phyloP scores from a whole-genome alignment of 2,888 invertebrate species.

The Neoitamus cyanurus region DNA sequence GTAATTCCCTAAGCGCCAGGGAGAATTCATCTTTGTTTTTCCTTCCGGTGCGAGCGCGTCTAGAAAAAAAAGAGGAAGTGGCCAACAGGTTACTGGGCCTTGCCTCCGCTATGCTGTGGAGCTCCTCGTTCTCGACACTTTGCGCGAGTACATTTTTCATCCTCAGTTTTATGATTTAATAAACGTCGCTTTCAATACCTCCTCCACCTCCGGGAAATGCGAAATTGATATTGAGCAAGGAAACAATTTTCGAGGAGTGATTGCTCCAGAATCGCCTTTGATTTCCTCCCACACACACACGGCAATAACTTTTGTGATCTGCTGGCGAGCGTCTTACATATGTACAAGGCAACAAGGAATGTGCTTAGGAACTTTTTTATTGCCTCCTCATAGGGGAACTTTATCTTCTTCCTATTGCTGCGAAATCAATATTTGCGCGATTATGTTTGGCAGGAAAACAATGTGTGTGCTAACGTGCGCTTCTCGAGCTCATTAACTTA shows the following conservation, averaged over 20 bases:
- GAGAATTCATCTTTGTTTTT: background rate
- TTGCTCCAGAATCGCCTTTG: conserved; percentile 28
- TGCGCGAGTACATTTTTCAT: background rate
- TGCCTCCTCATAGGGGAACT: background rate
- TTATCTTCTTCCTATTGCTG: conserved; percentile 12
- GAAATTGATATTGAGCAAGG: conserved; percentile 22
- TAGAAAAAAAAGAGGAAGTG: background rate
- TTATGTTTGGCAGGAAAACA: background rate
- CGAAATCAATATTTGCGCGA: conserved; percentile 7
- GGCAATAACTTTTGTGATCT: background rate
- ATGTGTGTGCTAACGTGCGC: background rate
- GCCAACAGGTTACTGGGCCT: background rate
- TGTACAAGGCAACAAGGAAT: background rate
- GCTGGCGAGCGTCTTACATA: background rate
- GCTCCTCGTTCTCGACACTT: background rate
- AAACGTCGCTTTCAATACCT: conserved; percentile 10
- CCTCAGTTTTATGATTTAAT: conserved; percentile 24
- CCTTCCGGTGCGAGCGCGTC: background rate
- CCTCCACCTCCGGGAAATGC: background rate
- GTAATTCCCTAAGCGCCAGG: background rate
- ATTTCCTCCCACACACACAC: background rate
- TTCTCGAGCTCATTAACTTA: background rate
- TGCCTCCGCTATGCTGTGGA: background rate
- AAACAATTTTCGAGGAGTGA: conserved; percentile 30
- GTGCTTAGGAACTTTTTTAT: conserved; percentile 20